These are phyloP conservation scores for Toxostoma redivivum DNA, from an alignment of 2,113 vertebrate genomes.

Conservation along the genomic window DNA sequence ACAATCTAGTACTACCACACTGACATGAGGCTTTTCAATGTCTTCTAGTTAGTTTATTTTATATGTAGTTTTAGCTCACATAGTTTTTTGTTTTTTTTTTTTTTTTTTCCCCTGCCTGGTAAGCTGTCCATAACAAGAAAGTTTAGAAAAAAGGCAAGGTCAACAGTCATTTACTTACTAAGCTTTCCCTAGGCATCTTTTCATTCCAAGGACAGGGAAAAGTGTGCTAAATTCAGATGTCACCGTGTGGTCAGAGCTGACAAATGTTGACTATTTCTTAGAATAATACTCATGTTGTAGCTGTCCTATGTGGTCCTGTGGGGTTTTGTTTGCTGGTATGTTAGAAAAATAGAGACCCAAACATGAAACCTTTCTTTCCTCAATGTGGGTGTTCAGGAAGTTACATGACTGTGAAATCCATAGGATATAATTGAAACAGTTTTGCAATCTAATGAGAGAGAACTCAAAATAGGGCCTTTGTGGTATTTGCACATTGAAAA, in stretches of 20 bases:
- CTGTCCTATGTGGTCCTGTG: not conserved
- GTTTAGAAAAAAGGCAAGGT: not conserved
- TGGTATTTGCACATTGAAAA: constrained; percentile 21
- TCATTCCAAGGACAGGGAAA: not conserved
- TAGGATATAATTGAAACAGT: constrained; percentile 33
- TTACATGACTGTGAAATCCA: constrained; percentile 27
- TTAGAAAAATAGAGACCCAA: constrained; percentile 29
- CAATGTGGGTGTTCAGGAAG: constrained; percentile 37
- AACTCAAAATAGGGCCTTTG: constrained; percentile 14
- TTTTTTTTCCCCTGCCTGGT: not conserved
- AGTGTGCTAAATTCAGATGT: not conserved
- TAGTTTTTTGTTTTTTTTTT: not conserved
- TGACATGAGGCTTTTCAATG: not conserved
- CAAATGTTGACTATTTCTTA: constrained; percentile 7
- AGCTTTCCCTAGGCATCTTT: not conserved
- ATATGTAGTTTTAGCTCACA: not conserved
- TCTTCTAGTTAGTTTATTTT: not conserved
- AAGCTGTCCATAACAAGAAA: not conserved
- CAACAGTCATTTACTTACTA: not conserved
- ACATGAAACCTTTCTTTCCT: not conserved
- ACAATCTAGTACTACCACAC: not conserved
- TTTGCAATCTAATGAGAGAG: constrained; percentile 34
- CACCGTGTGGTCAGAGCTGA: not conserved
- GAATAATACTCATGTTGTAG: not conserved
- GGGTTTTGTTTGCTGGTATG: constrained; percentile 11